Evolutionary conservation across 2,113 vertebrate species (phyloP).

Genomic region (Heteronetta atricapilla): DNA sequence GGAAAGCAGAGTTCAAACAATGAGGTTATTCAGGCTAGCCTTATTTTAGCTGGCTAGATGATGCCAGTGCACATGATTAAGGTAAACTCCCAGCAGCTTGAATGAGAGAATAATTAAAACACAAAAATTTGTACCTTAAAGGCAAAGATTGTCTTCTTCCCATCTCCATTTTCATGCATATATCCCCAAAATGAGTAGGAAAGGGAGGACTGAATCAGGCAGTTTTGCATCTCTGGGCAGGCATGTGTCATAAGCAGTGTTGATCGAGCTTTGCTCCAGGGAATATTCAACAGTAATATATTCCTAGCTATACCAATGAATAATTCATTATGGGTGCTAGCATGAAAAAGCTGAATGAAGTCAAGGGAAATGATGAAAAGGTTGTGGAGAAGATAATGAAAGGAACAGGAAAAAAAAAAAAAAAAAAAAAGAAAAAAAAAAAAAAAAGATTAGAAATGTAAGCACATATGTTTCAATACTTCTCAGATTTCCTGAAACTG

Average conservation of each 20-base stretch:
- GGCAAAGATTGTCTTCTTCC: background rate
- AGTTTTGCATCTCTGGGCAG: slow-evolving; percentile 43
- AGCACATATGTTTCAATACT: slow-evolving; percentile 32
- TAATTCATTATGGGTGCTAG: slow-evolving; percentile 52
- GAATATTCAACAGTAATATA: slow-evolving; percentile 57
- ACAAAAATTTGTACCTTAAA: slow-evolving; percentile 9
- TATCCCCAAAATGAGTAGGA: background rate
- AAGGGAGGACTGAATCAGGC: slow-evolving; percentile 1
- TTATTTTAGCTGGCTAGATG: slow-evolving; percentile 30
- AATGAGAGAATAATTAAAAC: slow-evolving; percentile 36
- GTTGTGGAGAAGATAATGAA: slow-evolving; percentile 51
- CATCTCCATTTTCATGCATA: background rate
- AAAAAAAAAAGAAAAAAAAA: background rate
- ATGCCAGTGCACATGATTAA: background rate
- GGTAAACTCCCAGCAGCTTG: slow-evolving; percentile 17
- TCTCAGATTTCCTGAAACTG: slow-evolving; percentile 60
- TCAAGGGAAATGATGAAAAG: slow-evolving; percentile 33
- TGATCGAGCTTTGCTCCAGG: slow-evolving; percentile 45
- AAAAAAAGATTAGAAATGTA: background rate
- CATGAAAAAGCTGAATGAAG: slow-evolving; percentile 48
- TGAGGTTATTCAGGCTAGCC: slow-evolving; percentile 25
- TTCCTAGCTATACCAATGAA: slow-evolving; percentile 43
- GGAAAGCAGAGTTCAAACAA: slow-evolving; percentile 29
- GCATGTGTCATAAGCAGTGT: slow-evolving; percentile 59
- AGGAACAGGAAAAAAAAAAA: background rate